phyloP scores from a whole-genome alignment of 2,797 vertebrate species.

The Cyclopterus lumpus region DNA sequence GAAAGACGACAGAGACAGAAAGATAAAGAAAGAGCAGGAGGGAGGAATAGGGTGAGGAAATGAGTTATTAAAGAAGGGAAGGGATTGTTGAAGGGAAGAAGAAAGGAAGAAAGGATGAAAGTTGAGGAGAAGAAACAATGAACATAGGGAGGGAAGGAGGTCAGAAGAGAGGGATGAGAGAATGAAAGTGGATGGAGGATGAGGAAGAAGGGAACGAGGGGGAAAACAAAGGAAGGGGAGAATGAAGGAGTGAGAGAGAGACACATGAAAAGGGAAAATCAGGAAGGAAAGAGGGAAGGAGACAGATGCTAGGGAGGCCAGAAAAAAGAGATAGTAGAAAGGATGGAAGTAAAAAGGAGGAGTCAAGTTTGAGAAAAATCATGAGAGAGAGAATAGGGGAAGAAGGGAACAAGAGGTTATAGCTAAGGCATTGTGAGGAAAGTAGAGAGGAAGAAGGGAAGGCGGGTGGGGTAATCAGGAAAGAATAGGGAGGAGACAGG shows the following conservation, averaged over 20 bases:
- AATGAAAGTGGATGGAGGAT: neutral
- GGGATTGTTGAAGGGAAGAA: neutral
- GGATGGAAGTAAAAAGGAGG: neutral
- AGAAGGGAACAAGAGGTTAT: neutral
- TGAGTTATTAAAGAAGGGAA: neutral
- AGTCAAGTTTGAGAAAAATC: neutral
- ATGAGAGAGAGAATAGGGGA: too few relatives aligned
- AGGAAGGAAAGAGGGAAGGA: neutral
- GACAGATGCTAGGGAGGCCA: neutral
- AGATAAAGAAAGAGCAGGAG: neutral
- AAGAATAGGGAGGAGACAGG: conserved; percentile 37
- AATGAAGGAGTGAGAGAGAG: neutral
- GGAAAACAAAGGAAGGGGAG: neutral
- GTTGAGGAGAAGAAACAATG: neutral
- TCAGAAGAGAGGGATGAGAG: neutral
- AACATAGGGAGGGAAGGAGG: neutral
- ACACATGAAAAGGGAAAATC: neutral
- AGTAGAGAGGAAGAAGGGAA: neutral
- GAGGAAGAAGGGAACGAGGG: neutral
- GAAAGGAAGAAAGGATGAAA: neutral
- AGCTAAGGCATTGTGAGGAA: neutral
- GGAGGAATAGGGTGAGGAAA: neutral
- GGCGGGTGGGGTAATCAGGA: neutral
- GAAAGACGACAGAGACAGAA: neutral
- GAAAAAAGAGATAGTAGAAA: neutral